Evolutionary conservation across 1,140 invertebrate species (phyloP), one percentile per base, ranked within the genome.

Genomic region (Eubasilissa regina): DNA sequence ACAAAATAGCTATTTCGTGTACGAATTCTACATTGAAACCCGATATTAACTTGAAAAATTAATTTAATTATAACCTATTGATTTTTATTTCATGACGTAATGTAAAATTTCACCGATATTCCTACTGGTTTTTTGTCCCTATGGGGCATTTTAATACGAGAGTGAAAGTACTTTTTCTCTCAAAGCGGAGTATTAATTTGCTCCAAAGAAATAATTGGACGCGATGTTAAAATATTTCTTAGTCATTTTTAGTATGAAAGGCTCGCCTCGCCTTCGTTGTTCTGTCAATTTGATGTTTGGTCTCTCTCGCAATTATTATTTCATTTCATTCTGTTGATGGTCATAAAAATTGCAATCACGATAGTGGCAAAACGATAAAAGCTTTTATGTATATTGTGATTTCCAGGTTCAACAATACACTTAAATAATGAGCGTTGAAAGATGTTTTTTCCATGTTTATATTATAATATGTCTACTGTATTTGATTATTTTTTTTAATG

Each of bases 51-150:
- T 3, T 3, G 25, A 1, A 35, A 35, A 35, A 35, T 35, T 35
- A 1, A 35, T 35, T 3, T 35, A 35, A 35, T 35, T 3, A 35
- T 6, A 35, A 6, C 25, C 25, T 6, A 35, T 35, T 35, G 25
- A 35, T 35, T 35, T 35, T 35, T 35, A 35, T 35, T 35, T 35
- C 25, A 6, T 56, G n/a, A 56, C 53, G 53, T 56, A 17, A 56
- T 17, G 15, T 3, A 8, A 56, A 56, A 56, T 56, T 56, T 56
- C 53, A 56, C 53, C 53, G 53, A 56, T 17, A 17, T 56, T 15
- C 53, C 19, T 56, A 9, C 15, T 19, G 53, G n/a, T 56, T 56
- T 56, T 56, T 56, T 56, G 53, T 17, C 53, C 53, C 53, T 56
- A 56, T n/a, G 53, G 53, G 53, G 53, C 53, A 19, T 56, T 17